Evolutionary conservation across 2,797 vertebrate species (phyloP).

Genomic region (Orestias chungarensis): DNA sequence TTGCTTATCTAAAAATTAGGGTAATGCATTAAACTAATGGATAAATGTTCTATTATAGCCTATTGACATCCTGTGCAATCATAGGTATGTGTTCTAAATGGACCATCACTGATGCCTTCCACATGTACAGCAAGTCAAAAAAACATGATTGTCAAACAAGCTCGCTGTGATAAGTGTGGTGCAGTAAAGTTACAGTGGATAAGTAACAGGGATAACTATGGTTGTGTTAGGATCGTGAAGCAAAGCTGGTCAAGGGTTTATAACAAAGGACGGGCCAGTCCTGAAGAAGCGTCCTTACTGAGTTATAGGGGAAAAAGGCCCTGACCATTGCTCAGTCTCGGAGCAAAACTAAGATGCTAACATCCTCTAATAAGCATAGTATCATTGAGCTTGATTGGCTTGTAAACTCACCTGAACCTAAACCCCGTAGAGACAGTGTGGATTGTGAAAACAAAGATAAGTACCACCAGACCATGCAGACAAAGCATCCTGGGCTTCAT

Average conservation of each 20-base stretch:
- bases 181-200: background rate
- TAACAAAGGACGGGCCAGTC: background rate
- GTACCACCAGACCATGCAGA: background rate
- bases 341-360: background rate
- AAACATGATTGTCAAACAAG: no score
- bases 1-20: background rate
- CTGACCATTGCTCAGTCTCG: background rate
- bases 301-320: background rate
- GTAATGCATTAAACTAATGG: background rate
- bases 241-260: background rate
- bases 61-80: background rate
- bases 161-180: background rate
- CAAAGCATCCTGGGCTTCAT: background rate
- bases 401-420: no score
- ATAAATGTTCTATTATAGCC: background rate
- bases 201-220: background rate
- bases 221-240: background rate
- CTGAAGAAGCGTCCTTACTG: background rate
- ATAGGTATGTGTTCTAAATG: background rate
- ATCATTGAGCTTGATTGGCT: no score
- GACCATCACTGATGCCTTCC: background rate
- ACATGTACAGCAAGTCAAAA: background rate
- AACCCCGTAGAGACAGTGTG: background rate
- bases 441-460: background rate
- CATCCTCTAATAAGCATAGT: no score